These are phyloP conservation scores for Rhamphomyia laevipes DNA, from an alignment of 2,888 invertebrate species.

Conservation along the genomic window DNA sequence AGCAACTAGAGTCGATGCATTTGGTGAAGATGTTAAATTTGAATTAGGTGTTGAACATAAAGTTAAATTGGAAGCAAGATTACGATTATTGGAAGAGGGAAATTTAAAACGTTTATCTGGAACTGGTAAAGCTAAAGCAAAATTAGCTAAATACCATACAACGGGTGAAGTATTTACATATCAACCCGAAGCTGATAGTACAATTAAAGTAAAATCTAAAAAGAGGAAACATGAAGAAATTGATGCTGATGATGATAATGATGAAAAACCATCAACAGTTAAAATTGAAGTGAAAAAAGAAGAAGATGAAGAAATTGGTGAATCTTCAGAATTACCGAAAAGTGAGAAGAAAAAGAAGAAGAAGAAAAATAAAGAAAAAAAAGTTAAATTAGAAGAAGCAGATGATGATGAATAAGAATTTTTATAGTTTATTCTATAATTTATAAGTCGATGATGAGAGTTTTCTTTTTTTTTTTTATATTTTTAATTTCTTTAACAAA, in stretches of 20 bases:
- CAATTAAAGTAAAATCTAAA: constrained; percentile 43
- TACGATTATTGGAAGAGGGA: constrained; percentile 76
- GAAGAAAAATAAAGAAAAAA: not conserved
- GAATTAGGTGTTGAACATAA: constrained; percentile 83
- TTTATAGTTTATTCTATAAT: no score
- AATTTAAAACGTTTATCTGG: constrained; percentile 74
- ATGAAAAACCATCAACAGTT: not conserved
- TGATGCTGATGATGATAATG: constrained; percentile 16
- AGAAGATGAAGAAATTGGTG: not conserved
- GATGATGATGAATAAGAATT: not conserved
- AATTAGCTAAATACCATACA: constrained; percentile 85
- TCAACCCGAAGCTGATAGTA: constrained; percentile 68
- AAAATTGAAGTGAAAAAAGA: not conserved
- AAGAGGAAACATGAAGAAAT: constrained; percentile 42
- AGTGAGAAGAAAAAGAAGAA: not conserved
- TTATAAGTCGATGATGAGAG: no score
- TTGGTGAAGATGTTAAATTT: constrained; percentile 77
- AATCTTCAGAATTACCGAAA: not conserved
- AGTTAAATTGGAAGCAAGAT: constrained; percentile 71
- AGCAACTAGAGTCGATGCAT: constrained; percentile 84
- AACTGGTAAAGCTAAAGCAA: constrained; percentile 75
- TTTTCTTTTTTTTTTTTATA: no score
- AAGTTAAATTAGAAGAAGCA: not conserved
- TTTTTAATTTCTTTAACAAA: no score
- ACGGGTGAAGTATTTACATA: constrained; percentile 64